These are phyloP conservation scores for Craterocephalus amniculus DNA, from an alignment of 2,797 vertebrate genomes.

Conservation along the genomic window DNA sequence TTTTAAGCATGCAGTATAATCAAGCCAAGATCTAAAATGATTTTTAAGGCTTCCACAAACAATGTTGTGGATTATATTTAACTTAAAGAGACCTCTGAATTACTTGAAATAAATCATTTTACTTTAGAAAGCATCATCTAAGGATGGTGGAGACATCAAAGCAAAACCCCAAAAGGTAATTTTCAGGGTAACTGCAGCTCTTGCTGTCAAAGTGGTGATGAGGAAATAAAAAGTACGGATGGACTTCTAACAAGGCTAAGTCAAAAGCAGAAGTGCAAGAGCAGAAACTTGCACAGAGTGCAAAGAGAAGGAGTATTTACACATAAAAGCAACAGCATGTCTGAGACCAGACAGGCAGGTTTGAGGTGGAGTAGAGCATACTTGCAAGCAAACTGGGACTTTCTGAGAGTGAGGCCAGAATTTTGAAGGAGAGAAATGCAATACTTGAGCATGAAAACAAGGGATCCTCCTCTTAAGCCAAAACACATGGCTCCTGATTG, in stretches of 20 bases:
- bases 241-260: neutral
- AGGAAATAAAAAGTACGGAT: neutral
- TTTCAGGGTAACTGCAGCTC: neutral
- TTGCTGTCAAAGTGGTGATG: too few species aligned
- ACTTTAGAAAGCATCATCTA: too few species aligned
- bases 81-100: too few species aligned
- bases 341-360: neutral
- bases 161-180: neutral
- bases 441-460: neutral
- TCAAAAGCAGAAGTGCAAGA: neutral
- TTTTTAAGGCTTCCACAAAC: too few species aligned
- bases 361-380: neutral
- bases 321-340: neutral
- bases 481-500: neutral
- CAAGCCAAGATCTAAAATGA: too few species aligned
- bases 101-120: too few species aligned
- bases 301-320: neutral
- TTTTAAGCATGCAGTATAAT: too few species aligned
- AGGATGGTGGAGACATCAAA: neutral
- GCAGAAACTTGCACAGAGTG: neutral
- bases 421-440: neutral
- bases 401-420: neutral
- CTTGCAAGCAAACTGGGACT: neutral
- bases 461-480: neutral
- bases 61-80: too few species aligned